phyloP scores from a whole-genome alignment of 2,888 invertebrate species.

The Ophion costatus region DNA sequence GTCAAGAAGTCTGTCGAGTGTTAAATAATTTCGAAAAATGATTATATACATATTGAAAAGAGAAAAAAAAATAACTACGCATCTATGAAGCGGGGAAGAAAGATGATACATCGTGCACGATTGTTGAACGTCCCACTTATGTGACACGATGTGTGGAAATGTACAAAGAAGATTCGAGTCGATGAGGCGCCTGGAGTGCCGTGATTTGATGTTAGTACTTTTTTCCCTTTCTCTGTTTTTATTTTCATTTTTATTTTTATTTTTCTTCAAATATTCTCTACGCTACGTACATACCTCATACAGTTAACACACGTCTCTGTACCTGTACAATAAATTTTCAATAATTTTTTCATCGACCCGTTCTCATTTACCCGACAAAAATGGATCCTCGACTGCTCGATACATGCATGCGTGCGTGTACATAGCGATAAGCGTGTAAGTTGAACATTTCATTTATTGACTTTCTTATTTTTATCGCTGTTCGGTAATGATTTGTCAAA shows the following conservation, averaged over 20 bases:
- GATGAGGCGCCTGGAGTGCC: constrained; percentile 56
- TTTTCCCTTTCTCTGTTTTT: constrained; percentile 52
- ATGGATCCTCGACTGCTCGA: neutral
- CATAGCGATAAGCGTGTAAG: too few species aligned
- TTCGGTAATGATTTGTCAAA: constrained; percentile 20
- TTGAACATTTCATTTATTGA: neutral
- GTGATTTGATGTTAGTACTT: constrained; percentile 50
- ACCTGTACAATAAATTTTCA: constrained; percentile 79
- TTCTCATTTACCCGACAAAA: constrained; percentile 42
- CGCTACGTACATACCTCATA: constrained; percentile 73
- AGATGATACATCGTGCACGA: constrained; percentile 50
- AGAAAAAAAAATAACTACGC: constrained; percentile 8
- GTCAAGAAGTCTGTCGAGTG: constrained; percentile 20
- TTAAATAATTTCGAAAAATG: constrained; percentile 8
- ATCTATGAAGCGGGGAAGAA: constrained; percentile 27
- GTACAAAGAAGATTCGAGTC: constrained; percentile 52
- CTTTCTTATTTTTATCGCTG: constrained; percentile 11
- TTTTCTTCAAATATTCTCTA: constrained; percentile 59
- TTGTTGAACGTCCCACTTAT: constrained; percentile 49
- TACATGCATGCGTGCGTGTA: too few species aligned
- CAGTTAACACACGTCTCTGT: constrained; percentile 73
- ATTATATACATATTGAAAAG: constrained; percentile 17
- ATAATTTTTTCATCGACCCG: constrained; percentile 73
- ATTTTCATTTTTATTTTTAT: constrained; percentile 52
- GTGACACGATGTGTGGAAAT: constrained; percentile 43